phyloP scores from a whole-genome alignment of 2,888 invertebrate species.

The Acronicta alni region DNA sequence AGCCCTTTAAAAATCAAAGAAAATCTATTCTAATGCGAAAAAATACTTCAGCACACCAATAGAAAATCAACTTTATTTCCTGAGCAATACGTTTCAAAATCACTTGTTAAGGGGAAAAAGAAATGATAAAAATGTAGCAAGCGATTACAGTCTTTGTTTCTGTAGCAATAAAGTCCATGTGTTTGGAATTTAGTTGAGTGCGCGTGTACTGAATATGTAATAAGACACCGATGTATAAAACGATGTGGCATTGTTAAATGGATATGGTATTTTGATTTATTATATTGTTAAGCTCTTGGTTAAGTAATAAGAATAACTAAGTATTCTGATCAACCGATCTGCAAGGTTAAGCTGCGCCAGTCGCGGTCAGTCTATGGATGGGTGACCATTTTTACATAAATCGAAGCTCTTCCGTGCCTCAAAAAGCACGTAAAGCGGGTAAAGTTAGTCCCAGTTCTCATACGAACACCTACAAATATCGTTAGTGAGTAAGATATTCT shows the following conservation, averaged over 20 bases:
- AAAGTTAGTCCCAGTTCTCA: too few relatives aligned
- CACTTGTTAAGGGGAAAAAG: conserved; percentile 3
- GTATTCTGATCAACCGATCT: too few relatives aligned
- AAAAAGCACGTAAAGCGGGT: too few relatives aligned
- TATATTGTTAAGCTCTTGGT: too few relatives aligned
- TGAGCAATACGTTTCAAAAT: conserved; percentile 31
- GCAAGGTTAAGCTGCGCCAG: too few relatives aligned
- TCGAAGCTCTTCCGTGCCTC: too few relatives aligned
- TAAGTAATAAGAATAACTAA: too few relatives aligned
- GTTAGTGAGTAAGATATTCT: too few relatives aligned
- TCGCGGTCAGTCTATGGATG: too few relatives aligned
- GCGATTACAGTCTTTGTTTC: conserved; percentile 36
- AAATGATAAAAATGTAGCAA: conserved; percentile 21
- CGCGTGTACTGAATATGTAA: conserved; percentile 69
- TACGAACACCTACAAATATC: too few relatives aligned
- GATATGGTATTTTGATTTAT: conserved; percentile 7
- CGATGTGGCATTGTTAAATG: conserved; percentile 11
- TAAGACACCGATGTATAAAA: conserved; percentile 51
- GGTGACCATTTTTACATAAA: too few relatives aligned
- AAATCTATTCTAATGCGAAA: conserved; percentile 41
- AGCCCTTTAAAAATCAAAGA: conserved; percentile 52
- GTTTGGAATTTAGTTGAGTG: conserved; percentile 22
- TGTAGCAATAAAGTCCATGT: neutral
- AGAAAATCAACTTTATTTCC: conserved; percentile 42
- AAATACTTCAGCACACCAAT: conserved; percentile 21